Evolutionary conservation across 2,113 vertebrate species (phyloP).

Genomic region (Dromiciops gliroides): DNA sequence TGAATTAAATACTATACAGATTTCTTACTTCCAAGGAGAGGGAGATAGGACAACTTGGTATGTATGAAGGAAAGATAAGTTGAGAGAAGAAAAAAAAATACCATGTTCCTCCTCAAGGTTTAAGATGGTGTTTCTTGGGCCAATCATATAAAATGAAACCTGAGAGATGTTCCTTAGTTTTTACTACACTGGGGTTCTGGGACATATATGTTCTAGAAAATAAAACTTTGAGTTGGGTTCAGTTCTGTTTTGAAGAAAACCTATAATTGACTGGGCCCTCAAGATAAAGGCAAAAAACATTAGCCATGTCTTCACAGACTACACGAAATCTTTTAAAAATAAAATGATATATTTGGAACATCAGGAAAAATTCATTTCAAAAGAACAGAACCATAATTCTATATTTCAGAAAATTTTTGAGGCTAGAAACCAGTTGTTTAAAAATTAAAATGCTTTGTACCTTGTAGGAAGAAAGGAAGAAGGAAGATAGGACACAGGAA

Average conservation of each 20-base stretch:
- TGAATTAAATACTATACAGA: neutral
- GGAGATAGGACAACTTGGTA: neutral
- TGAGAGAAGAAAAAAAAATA: neutral
- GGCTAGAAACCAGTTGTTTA: slow-evolving; percentile 63
- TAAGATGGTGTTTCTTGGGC: neutral
- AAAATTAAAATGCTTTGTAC: slow-evolving; percentile 40
- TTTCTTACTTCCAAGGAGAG: neutral
- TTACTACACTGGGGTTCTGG: neutral
- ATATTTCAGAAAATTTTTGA: slow-evolving; percentile 70
- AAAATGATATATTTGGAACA: slow-evolving; percentile 62
- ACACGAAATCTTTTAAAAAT: slow-evolving; percentile 36
- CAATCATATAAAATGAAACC: neutral
- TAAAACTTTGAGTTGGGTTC: slow-evolving; percentile 45
- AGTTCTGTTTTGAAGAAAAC: slow-evolving; percentile 32
- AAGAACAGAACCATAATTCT: slow-evolving; percentile 43
- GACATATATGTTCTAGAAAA: neutral
- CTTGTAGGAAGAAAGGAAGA: neutral
- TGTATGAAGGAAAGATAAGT: neutral
- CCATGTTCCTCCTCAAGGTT: neutral
- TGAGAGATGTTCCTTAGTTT: neutral
- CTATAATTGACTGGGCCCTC: slow-evolving; percentile 60
- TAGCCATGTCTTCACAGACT: slow-evolving; percentile 43
- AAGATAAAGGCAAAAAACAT: neutral
- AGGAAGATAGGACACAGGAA: neutral
- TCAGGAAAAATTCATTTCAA: slow-evolving; percentile 71